Evolutionary conservation across 1,140 invertebrate species (phyloP).

Genomic region (Cotesia typhae): DNA sequence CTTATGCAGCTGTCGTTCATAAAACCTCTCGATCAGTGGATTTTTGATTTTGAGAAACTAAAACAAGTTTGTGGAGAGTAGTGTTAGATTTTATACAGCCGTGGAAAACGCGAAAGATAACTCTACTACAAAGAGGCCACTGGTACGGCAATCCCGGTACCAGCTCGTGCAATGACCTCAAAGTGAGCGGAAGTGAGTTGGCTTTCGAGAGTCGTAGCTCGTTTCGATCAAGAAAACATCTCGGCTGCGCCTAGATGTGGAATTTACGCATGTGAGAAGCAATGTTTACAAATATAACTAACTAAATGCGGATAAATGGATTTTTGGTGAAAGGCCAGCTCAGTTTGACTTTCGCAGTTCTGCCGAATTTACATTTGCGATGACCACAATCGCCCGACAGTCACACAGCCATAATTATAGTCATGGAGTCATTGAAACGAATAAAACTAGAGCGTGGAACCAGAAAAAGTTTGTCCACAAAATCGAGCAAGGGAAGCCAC

Average conservation of each 20-base stretch:
- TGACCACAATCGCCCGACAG: too few relatives aligned
- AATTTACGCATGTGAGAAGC: not conserved
- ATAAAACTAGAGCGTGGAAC: conserved; percentile 29
- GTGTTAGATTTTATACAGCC: not conserved
- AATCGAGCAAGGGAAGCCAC: conserved; percentile 43
- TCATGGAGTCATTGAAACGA: conserved; percentile 23
- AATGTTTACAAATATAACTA: not conserved
- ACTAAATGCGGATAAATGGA: not conserved
- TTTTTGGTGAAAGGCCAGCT: not conserved
- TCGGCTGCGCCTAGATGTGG: conserved; percentile 13
- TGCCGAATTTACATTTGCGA: not conserved
- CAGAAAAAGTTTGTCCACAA: conserved; percentile 18
- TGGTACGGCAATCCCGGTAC: conserved; percentile 39
- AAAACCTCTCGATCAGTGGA: not conserved
- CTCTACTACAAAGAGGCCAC: conserved; percentile 33
- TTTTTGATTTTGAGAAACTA: not conserved
- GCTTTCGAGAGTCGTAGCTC: conserved; percentile 30
- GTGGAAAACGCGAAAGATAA: conserved; percentile 26
- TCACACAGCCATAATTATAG: not conserved
- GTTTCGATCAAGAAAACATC: conserved; percentile 33
- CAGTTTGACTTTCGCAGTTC: not conserved
- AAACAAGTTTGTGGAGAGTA: conserved; percentile 15
- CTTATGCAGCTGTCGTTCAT: too few relatives aligned
- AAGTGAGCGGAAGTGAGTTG: conserved; percentile 43
- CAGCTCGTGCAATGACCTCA: conserved; percentile 42